Conservation (phyloP, 2,113 vertebrate species). For the Addax nasomaculatus region DNA sequence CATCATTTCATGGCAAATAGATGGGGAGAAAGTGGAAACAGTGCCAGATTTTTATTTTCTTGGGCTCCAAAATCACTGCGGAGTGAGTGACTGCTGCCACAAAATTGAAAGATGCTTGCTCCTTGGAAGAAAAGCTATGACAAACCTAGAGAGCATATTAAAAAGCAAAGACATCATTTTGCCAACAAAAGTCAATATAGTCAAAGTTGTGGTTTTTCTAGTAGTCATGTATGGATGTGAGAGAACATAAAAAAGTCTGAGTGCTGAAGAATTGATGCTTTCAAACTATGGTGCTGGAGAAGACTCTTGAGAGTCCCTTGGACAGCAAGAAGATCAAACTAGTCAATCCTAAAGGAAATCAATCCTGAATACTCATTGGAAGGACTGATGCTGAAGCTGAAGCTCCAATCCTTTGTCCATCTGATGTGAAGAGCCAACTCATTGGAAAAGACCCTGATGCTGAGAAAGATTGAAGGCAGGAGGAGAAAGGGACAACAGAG, state of each 20-base stretch:
- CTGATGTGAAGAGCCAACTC: not conserved
- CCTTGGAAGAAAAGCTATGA: not conserved
- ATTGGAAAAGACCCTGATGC: not conserved
- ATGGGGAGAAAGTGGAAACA: not conserved
- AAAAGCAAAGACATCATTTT: not conserved
- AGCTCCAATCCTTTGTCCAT: not conserved
- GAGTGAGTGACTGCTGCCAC: not conserved
- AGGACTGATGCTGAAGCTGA: not conserved
- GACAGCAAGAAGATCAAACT: not conserved
- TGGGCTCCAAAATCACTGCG: not conserved
- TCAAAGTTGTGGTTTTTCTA: not conserved
- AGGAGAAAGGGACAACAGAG: not conserved
- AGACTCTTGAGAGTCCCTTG: not conserved
- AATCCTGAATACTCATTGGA: not conserved
- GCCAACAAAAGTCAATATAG: not conserved
- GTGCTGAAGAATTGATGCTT: not conserved
- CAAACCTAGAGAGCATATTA: not conserved
- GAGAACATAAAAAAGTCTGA: not conserved
- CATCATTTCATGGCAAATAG: not conserved
- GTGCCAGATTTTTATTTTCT: not conserved
- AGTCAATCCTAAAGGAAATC: not conserved
- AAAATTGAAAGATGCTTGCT: not conserved
- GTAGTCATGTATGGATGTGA: not conserved
- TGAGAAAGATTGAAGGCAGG: not conserved
- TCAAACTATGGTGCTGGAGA: not conserved